Base-by-base conservation (phyloP, 2,797 vertebrate genomes). In the Syngnathus rostellatus region DNA sequence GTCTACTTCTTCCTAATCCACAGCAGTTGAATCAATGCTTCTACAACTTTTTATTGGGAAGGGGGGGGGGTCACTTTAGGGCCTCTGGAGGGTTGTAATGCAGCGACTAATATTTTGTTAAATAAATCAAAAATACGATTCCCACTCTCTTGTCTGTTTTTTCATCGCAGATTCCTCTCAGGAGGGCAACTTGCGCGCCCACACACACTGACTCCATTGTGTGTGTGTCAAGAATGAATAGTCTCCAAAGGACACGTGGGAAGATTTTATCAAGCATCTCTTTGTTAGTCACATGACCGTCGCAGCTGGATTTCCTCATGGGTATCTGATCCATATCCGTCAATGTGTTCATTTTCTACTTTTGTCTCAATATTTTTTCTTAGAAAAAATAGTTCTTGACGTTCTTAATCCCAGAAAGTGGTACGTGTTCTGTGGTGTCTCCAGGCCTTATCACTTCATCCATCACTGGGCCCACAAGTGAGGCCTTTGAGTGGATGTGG, bases 51-150 rank as follows among this genome's bases (percentile, higher is more conserved):
- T 45, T 45, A 14, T 46, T 10, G 82, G 92, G 83, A 87, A 79
- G 80, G 83, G 70, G 67, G 79, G 79, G 83, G 72, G 86, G 5
- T 10, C 43, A 45, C 11, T 11, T 45, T 14, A 45, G 43, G 43
- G 12, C 10, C 43, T 45, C 43, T 45, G 43, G 5, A 45, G 11
- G 12, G 11, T 45, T 45, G 43, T 4, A 45, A 85, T 76, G 72
- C 89, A 91, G 91, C 45, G 90, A 93, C 92, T 94, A 91, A 91
- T 93, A 96, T 96, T 98, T 96, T 96, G 94, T 93, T 91, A 94
- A 97, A 96, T 96, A 98, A 98, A 98, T 93, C 90, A 3, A 90
- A 83, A 93, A 94, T 90, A 92, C 90, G 92, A 92, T 93, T 91
- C 92, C 55, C 55, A 87, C 86, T 81, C 80, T 89, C 77, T 91